Conservation (phyloP, 2,888 invertebrate genomes). For the Sesia apiformis region DNA sequence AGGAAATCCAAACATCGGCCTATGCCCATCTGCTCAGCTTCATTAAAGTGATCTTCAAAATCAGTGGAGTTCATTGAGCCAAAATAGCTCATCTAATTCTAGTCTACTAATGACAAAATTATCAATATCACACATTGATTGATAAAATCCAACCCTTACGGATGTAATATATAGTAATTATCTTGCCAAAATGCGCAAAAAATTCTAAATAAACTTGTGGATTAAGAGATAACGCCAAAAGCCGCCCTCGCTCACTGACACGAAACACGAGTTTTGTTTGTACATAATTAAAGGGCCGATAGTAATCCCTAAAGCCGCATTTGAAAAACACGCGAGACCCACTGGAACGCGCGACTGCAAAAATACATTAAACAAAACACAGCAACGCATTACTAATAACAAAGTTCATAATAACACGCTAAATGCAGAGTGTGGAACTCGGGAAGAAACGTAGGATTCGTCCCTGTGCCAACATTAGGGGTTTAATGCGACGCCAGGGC, state of each 20-base stretch:
- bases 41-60: too few species aligned
- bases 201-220: neutral
- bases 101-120: too few species aligned
- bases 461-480: slow-evolving; percentile 23
- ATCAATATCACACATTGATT: too few species aligned
- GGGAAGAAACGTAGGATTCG: slow-evolving; percentile 22
- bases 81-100: too few species aligned
- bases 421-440: slow-evolving; percentile 11
- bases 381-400: slow-evolving; percentile 16
- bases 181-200: neutral
- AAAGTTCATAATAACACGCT: slow-evolving; percentile 22
- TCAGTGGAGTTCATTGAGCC: too few species aligned
- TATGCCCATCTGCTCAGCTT: too few species aligned
- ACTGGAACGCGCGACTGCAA: slow-evolving; percentile 8
- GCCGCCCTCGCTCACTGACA: neutral
- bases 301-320: neutral
- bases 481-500: slow-evolving; percentile 20
- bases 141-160: too few species aligned
- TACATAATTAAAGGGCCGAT: neutral
- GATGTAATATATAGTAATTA: too few species aligned
- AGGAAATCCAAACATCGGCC: too few species aligned
- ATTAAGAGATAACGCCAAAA: neutral
- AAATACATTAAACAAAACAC: slow-evolving; percentile 20
- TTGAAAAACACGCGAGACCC: neutral
- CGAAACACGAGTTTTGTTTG: neutral